Percentiles rank a stretch among this genome's conserved stretches.
Evolutionary conservation across 1,140 invertebrate species (phyloP).

Genomic region (Heliconius nattereri): DNA sequence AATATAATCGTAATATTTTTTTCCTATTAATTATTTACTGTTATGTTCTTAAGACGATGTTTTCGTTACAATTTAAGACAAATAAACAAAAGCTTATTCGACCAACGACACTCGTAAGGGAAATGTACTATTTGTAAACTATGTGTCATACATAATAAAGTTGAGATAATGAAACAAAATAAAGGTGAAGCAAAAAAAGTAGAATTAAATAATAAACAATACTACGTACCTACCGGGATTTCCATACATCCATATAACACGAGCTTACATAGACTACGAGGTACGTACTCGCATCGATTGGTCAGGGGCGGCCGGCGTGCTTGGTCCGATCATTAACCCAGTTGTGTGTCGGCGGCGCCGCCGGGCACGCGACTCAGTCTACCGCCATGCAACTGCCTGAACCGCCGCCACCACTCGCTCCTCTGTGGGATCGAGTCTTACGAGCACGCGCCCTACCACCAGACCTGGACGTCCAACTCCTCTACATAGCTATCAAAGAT

Average conservation of each 20-base stretch:
- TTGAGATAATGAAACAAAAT: not conserved
- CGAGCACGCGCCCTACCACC: conserved; percentile 82
- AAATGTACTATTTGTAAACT: not conserved
- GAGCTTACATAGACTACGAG: conserved; percentile 27
- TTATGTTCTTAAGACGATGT: not conserved
- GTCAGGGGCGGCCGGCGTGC: conserved; percentile 65
- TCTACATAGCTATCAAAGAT: conserved; percentile 86
- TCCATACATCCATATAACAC: conserved; percentile 21
- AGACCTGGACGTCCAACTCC: conserved; percentile 83
- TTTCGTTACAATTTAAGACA: not conserved
- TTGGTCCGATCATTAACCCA: conserved; percentile 79
- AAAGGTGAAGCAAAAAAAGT: too few species aligned
- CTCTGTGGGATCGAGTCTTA: conserved; percentile 89
- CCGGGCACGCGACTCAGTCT: conserved; percentile 63
- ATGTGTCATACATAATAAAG: not conserved
- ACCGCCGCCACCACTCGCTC: conserved; percentile 82
- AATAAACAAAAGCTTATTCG: conserved; percentile 8
- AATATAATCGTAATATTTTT: not conserved
- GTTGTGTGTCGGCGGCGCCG: conserved; percentile 72
- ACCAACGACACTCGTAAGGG: not conserved
- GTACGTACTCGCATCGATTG: conserved; percentile 64
- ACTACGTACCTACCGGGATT: conserved; percentile 14
- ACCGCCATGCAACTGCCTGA: conserved; percentile 74
- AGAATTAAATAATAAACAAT: too few species aligned
- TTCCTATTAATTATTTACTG: not conserved